These are phyloP conservation scores for Leptinotarsa haldemani DNA, from an alignment of 2,888 invertebrate genomes.

Conservation along the genomic window DNA sequence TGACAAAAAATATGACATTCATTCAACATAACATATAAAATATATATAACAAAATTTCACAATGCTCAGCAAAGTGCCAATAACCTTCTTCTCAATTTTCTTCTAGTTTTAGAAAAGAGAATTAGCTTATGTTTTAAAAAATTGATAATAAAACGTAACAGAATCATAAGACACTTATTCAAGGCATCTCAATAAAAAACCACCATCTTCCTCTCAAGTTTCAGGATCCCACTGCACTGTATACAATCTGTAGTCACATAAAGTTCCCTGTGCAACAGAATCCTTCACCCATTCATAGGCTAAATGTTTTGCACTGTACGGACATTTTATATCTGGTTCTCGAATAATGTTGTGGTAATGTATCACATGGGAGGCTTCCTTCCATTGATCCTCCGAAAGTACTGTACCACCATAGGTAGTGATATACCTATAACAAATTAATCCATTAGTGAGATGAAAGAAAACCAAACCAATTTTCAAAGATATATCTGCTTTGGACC, in stretches of 20 bases:
- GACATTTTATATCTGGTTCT: conserved; percentile 48
- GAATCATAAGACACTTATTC: too few relatives aligned
- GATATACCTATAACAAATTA: conserved; percentile 68
- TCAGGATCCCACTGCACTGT: conserved; percentile 49
- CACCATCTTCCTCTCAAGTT: too few relatives aligned
- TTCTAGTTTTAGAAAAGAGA: too few relatives aligned
- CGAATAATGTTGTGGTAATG: conserved; percentile 56
- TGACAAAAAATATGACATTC: too few relatives aligned
- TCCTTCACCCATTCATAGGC: conserved; percentile 65
- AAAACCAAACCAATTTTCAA: background rate
- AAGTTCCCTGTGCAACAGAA: conserved; percentile 58
- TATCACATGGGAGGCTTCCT: conserved; percentile 63
- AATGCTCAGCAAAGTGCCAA: too few relatives aligned
- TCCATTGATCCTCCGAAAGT: conserved; percentile 54
- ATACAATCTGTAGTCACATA: conserved; percentile 58
- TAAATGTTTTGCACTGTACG: conserved; percentile 59
- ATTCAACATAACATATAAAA: too few relatives aligned
- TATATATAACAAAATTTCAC: too few relatives aligned
- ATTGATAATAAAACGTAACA: too few relatives aligned
- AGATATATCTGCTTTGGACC: too few relatives aligned
- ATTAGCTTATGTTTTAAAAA: too few relatives aligned
- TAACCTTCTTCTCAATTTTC: too few relatives aligned
- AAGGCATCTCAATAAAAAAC: too few relatives aligned
- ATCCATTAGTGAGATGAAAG: background rate
- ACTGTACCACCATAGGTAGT: conserved; percentile 72